These are phyloP conservation scores for cat (Felis catus) DNA, from an alignment of 2,113 vertebrate genomes.

Conservation along the genomic window F.catus_Fca126_mat1.0 CM031428.1:11134001-11134500, in stretches of 20 bases:
- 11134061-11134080: background rate
- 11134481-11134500: background rate
- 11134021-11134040: background rate
- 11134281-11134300: conserved; percentile 6
- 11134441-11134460: background rate
- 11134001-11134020: background rate
- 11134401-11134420: background rate
- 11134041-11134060: background rate
- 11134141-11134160: too few species aligned
- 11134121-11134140: background rate
- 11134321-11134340: background rate
- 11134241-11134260: conserved; percentile 58
- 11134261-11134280: conserved; percentile 74
- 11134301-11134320: conserved; percentile 4
- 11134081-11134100: background rate
- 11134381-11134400: background rate
- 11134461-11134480: background rate
- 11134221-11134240: background rate
- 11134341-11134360: background rate
- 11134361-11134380: background rate
- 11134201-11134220: background rate
- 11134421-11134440: background rate
- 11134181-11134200: background rate
- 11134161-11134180: background rate
- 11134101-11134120: conserved; percentile 19